Conservation (phyloP, 2,113 vertebrate genomes). For the Mirza zaza region DNA sequence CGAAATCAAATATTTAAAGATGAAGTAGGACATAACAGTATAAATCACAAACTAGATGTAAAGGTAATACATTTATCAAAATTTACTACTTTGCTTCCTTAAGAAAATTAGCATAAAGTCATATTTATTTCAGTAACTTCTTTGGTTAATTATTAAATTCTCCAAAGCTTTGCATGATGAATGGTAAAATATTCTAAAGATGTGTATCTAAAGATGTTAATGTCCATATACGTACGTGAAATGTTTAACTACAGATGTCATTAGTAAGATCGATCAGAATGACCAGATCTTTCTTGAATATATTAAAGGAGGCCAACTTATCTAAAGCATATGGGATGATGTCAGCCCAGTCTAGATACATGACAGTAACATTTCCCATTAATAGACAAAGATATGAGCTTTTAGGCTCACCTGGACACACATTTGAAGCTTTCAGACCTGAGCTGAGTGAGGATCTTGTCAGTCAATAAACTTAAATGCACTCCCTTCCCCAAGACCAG, state of each 20-base stretch:
- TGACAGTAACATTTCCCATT: neutral
- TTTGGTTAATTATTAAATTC: neutral
- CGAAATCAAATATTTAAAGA: constrained; percentile 78
- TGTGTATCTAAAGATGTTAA: neutral
- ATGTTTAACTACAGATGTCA: neutral
- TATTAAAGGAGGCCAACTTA: neutral
- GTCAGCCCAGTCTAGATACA: neutral
- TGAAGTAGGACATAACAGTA: neutral
- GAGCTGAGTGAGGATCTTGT: neutral
- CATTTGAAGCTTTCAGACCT: neutral
- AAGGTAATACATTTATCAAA: constrained; percentile 69
- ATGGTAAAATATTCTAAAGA: neutral
- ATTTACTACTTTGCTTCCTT: neutral
- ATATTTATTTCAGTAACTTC: neutral
- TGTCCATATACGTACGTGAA: neutral
- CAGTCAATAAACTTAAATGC: neutral
- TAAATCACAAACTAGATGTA: constrained; percentile 22
- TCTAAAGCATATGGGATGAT: neutral
- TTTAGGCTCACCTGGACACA: neutral
- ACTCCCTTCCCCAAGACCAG: rapidly evolving
- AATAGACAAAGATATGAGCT: neutral
- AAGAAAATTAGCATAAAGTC: neutral
- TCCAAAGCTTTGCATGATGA: neutral
- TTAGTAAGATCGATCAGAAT: neutral
- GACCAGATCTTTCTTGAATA: neutral